Percentiles rank a stretch among this genome's conserved stretches.
phyloP scores from a whole-genome alignment of 2,113 vertebrate species.

The Cairina moschata region DNA sequence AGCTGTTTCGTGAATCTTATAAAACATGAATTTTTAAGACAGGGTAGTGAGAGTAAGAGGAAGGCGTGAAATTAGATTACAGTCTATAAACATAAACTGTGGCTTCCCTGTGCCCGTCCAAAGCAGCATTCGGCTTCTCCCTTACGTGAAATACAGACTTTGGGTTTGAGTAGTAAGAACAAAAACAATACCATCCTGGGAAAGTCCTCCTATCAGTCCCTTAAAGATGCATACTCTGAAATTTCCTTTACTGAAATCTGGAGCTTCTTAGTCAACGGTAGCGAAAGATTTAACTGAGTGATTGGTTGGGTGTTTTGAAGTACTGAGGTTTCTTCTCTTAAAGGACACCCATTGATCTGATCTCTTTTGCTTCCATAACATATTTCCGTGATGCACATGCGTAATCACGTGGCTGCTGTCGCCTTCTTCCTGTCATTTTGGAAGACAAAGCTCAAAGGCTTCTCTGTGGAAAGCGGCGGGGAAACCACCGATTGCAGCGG shows the following conservation, averaged over 20 bases:
- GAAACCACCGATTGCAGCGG: not conserved
- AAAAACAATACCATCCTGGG: not conserved
- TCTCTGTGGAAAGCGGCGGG: not conserved
- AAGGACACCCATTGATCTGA: rapidly evolving
- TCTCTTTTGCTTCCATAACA: not conserved
- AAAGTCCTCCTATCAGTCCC: not conserved
- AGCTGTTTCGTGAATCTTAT: slow-evolving; percentile 10
- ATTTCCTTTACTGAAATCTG: not conserved
- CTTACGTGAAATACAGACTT: not conserved
- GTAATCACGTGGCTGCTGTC: rapidly evolving
- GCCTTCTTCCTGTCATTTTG: not conserved
- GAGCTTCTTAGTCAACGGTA: not conserved
- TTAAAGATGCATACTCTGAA: not conserved
- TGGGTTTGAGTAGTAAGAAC: not conserved
- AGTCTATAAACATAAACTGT: slow-evolving; percentile 8
- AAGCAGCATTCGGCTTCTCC: not conserved
- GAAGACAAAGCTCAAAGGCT: not conserved
- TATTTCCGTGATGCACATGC: rapidly evolving
- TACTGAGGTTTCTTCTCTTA: not conserved
- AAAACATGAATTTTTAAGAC: slow-evolving; percentile 48
- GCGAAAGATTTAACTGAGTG: not conserved
- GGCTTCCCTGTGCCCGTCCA: not conserved
- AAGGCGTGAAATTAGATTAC: slow-evolving; percentile 56
- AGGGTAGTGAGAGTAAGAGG: not conserved
- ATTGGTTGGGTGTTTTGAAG: not conserved